These are phyloP conservation scores for Saccostrea echinata DNA, from an alignment of 1,140 invertebrate species.

Conservation along the genomic window DNA sequence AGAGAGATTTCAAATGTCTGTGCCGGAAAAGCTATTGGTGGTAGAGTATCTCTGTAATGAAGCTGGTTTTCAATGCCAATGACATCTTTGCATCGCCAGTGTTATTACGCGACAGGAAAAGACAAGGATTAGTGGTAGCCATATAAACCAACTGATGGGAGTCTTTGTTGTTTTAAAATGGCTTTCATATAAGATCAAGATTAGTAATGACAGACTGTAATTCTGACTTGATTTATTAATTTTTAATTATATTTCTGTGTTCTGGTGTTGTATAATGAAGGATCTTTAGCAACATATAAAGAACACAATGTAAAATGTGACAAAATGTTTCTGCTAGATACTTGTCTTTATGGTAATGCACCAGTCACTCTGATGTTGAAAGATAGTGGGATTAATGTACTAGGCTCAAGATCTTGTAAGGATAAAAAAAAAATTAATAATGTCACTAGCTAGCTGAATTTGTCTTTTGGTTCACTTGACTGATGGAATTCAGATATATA, in stretches of 20 bases:
- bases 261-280: neutral
- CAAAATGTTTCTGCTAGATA: no score
- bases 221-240: neutral
- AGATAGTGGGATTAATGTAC: neutral
- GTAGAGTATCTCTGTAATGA: neutral
- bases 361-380: neutral
- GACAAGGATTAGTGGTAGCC: neutral
- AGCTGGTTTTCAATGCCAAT: neutral
- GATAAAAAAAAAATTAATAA: no score
- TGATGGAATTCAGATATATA: no score
- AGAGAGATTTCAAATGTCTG: neutral
- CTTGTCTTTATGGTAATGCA: no score
- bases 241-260: conserved; percentile 2
- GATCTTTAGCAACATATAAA: neutral
- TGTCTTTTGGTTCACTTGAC: no score
- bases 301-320: neutral
- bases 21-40: neutral
- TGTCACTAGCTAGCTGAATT: no score
- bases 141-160: neutral
- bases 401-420: no score
- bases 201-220: neutral
- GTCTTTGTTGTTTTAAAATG: neutral
- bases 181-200: neutral
- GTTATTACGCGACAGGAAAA: neutral
- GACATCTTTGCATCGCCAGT: neutral